Evolutionary conservation across 2,888 invertebrate genomes (phyloP).

Genomic region (Mycalesis mineus): DNA sequence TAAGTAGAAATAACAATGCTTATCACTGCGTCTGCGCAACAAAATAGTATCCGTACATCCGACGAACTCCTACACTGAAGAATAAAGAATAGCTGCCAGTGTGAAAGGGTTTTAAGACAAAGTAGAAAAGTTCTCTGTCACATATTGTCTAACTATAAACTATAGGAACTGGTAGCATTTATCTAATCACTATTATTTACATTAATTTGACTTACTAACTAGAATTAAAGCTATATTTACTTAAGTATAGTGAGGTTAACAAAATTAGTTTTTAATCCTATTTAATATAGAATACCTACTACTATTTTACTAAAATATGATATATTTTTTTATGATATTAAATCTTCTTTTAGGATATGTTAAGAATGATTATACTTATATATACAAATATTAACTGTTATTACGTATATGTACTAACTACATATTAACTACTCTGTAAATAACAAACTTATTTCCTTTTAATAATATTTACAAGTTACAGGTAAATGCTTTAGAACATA

Average conservation of each 20-base stretch:
- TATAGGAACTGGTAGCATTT: background rate
- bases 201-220: background rate
- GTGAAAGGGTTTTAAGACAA: too few relatives aligned
- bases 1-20: too few relatives aligned
- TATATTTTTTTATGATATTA: background rate
- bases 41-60: too few relatives aligned
- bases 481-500: too few relatives aligned
- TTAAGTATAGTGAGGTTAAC: too few relatives aligned
- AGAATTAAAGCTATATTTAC: background rate
- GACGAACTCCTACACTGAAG: too few relatives aligned
- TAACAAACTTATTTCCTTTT: background rate
- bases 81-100: too few relatives aligned
- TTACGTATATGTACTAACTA: background rate
- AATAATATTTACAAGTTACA: background rate
- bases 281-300: too few relatives aligned
- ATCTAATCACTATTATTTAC: background rate
- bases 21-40: too few relatives aligned
- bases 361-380: background rate
- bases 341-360: background rate
- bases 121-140: background rate
- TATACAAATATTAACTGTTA: background rate
- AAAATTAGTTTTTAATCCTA: too few relatives aligned
- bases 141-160: background rate
- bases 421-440: too few relatives aligned
- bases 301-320: too few relatives aligned